Evolutionary conservation across 2,113 vertebrate genomes (phyloP).

Genomic region (Cercopithecus mona): DNA sequence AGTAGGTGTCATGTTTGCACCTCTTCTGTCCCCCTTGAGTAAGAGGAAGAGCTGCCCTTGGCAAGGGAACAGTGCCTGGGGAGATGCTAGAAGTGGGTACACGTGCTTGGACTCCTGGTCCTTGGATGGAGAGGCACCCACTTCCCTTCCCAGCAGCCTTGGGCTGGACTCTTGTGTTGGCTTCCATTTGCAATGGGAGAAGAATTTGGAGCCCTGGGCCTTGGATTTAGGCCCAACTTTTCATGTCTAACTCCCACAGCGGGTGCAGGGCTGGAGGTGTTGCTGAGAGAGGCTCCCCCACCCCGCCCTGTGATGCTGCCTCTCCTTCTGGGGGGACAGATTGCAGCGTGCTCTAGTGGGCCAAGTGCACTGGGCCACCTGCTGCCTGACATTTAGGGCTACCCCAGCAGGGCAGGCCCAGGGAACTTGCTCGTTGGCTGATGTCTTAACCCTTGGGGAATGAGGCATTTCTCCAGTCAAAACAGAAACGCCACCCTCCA

Average conservation of each 20-base stretch:
- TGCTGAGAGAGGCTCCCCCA: neutral
- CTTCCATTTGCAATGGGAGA: neutral
- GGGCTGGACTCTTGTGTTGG: neutral
- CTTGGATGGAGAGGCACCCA: neutral
- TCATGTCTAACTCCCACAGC: neutral
- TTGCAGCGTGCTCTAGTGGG: neutral
- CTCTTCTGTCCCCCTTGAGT: neutral
- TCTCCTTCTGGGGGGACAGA: constrained; percentile 61
- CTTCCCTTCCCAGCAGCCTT: neutral
- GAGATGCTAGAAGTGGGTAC: accelerated
- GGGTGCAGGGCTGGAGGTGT: no score
- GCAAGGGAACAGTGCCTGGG: neutral
- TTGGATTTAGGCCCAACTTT: neutral
- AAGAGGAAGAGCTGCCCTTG: neutral
- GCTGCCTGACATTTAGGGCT: constrained; percentile 39
- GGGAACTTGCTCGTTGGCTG: neutral
- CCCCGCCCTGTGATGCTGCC: neutral
- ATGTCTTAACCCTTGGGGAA: neutral
- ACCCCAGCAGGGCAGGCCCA: neutral
- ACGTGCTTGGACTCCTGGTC: accelerated
- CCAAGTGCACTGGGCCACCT: neutral
- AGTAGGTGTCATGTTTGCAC: neutral
- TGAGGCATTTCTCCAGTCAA: accelerated
- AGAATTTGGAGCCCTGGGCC: neutral
- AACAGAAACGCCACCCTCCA: neutral